Evolutionary conservation across 2,113 vertebrate genomes (phyloP).

Genomic region (Cricetomys ansorgei): DNA sequence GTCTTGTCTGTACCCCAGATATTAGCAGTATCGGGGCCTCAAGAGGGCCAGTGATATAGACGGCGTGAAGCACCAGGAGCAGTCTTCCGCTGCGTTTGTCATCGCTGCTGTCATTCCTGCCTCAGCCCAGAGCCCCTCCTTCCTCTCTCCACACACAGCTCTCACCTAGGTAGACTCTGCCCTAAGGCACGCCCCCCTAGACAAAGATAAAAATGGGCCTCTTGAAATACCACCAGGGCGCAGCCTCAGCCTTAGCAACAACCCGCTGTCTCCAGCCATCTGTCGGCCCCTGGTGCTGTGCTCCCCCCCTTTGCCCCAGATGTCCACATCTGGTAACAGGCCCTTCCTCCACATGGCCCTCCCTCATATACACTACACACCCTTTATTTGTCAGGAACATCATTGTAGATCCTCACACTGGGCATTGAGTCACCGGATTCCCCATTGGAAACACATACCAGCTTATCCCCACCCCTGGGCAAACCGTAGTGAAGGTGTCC

Average conservation of each 20-base stretch:
- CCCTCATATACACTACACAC: not conserved
- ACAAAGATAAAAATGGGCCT: not conserved
- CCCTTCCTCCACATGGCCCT: not conserved
- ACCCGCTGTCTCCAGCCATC: not conserved
- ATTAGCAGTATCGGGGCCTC: not conserved
- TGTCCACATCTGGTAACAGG: not conserved
- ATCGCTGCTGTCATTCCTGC: not conserved
- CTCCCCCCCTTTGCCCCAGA: not conserved
- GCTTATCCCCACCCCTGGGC: not conserved
- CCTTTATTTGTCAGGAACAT: not conserved
- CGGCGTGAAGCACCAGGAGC: not conserved
- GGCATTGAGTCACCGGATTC: not conserved
- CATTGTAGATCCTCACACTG: not conserved
- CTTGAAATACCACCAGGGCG: not conserved
- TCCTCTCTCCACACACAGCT: not conserved
- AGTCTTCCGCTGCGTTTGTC: too few species aligned
- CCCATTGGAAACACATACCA: too few species aligned
- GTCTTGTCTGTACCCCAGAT: not conserved
- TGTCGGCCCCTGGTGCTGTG: not conserved
- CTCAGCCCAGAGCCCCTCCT: not conserved
- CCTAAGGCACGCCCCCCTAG: not conserved
- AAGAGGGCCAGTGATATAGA: not conserved
- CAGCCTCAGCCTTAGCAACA: not conserved
- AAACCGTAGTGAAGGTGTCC: not conserved
- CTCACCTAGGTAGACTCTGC: not conserved